Evolutionary conservation across 2,888 invertebrate species (phyloP), one percentile per base, ranked within the genome.

Genomic region (Platycheirus rosarum): DNA sequence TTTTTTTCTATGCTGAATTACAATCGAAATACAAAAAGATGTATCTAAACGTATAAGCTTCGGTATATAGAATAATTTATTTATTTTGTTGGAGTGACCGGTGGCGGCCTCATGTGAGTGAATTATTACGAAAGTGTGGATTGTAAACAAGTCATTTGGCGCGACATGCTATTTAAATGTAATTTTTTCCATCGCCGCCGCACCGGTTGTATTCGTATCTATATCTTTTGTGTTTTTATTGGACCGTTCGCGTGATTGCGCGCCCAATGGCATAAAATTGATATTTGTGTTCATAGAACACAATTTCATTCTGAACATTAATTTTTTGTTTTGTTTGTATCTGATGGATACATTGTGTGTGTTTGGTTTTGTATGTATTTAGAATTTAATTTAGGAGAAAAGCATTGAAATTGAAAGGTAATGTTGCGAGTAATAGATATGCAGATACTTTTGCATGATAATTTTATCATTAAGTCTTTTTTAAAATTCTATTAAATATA

Each of bases 1-100:
- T 13, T 53, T n/a, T n/a, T n/a, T n/a, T n/a, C n/a, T n/a, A n/a
- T 53, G 20, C 53, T 53, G 32, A 53, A 53, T 35, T 53, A 51
- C 13, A 42, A 42, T 26, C 2, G 26, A 40, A 1, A 40, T n/a
- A 14, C 13, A 40, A 13, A 29, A 51, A 18, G 2, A 18, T n/a
- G 26, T 53, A 2, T 16, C 32, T 53, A 2, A n/a, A n/a, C n/a
- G n/a, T 53, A 35, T 16, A 35, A 7, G 11, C 4, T 16, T 32
- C 9, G 3, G 1, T 29, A 13, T 32, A 13, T 32, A 32, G 29
- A 49, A 49, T 51, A 29, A 29, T 29, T 8, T 32, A 32, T 35
- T 53, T n/a, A n/a, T n/a, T 18, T 32, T 7, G 2, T n/a, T 16
- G 11, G 14, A 6, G 4, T 7, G 1, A 2, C 18, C 35, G 1